Evolutionary conservation across 1,140 invertebrate genomes (phyloP).

Genomic region (Orchestia grillus): DNA sequence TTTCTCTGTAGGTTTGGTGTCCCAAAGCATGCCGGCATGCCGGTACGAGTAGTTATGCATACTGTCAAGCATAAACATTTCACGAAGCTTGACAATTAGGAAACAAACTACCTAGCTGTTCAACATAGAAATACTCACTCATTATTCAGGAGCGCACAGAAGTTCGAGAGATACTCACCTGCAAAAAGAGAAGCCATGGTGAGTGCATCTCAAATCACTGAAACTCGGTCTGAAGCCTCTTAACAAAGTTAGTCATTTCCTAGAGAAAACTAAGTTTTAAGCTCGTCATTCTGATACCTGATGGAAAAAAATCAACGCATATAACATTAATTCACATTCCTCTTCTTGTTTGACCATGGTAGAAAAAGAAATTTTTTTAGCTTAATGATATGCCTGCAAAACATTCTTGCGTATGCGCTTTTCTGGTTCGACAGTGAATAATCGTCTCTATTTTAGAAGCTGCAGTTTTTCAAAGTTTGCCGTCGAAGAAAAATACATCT

Average conservation of each 20-base stretch:
- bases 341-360: neutral
- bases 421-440: neutral
- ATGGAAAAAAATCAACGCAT: neutral
- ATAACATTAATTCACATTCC: neutral
- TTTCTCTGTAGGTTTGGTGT: too few species aligned
- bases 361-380: neutral
- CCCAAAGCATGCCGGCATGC: too few species aligned
- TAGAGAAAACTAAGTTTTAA: neutral
- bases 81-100: too few species aligned
- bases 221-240: neutral
- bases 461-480: neutral
- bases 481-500: neutral
- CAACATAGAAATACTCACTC: neutral
- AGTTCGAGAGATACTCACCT: neutral
- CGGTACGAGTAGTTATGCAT: too few species aligned
- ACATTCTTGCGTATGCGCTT: neutral
- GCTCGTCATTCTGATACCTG: neutral
- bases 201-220: neutral
- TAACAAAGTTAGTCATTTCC: neutral
- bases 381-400: too few species aligned
- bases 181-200: slow-evolving; percentile 3
- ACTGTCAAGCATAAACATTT: too few species aligned
- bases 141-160: neutral
- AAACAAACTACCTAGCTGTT: too few species aligned
- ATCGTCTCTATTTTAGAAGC: neutral